Evolutionary conservation across 2,888 invertebrate genomes (phyloP).

Genomic region (Philhelius pedissequus): DNA sequence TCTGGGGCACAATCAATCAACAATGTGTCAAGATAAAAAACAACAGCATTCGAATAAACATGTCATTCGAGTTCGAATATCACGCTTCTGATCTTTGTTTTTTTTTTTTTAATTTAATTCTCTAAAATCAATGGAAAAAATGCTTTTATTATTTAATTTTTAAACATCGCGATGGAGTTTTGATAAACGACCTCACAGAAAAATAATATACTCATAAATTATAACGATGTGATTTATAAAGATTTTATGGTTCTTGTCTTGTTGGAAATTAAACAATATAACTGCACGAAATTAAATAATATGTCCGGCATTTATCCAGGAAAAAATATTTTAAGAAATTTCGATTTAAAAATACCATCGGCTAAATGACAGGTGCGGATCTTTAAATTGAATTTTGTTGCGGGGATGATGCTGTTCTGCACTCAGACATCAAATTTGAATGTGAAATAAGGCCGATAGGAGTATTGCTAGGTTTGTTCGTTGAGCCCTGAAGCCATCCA

Average conservation of each 20-base stretch:
- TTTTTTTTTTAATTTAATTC: background rate
- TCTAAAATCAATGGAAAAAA: background rate
- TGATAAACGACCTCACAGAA: background rate
- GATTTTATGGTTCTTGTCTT: background rate
- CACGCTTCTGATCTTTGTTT: background rate
- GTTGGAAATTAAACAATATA: constrained; percentile 5
- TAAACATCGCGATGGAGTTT: constrained; percentile 12
- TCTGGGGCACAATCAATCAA: constrained; percentile 38
- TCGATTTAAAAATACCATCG: background rate
- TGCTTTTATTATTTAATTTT: background rate
- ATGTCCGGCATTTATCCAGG: background rate
- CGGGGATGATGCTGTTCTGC: background rate
- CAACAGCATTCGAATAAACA: constrained; percentile 50
- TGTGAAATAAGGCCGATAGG: too few relatives aligned
- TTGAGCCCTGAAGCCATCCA: too few relatives aligned
- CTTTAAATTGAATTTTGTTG: background rate
- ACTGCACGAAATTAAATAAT: background rate
- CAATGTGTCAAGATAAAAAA: constrained; percentile 46
- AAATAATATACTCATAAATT: background rate
- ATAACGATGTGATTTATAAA: constrained; percentile 7
- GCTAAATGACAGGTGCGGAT: background rate
- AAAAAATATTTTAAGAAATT: background rate
- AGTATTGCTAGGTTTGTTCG: too few relatives aligned
- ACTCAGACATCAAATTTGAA: too few relatives aligned
- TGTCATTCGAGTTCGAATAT: constrained; percentile 32